Evolutionary conservation across 2,888 invertebrate species (phyloP), one percentile per base, ranked within the genome.

Genomic region (Watsonalla binaria): DNA sequence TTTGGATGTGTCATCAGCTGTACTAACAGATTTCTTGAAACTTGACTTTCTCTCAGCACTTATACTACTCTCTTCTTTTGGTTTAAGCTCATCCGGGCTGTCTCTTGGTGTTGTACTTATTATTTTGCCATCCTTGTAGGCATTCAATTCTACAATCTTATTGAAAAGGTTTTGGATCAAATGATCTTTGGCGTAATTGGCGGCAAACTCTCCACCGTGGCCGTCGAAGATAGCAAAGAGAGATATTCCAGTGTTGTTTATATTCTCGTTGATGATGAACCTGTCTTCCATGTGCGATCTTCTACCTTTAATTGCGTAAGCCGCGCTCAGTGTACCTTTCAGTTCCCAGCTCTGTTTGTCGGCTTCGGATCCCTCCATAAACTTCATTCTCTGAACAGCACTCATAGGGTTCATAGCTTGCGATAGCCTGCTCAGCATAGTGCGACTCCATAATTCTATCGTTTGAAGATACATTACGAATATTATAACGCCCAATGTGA

Each of bases 171-270:
- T 96, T 77, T 95, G 94, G 61, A 97, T 94, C 14, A 98, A 92
- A 67, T 96, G 95, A 68, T 97, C 97, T 78, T 96, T 95, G 52
- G 97, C 97, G 88, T 96, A 98, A 78, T 98, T 96, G 15, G 98
- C 97, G 52, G 98, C 98, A 90, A 96, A 96, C 90, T 98, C 97
- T 46, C 98, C 98, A 51, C 98, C 98, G 82, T 98, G 98, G 0
- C 98, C 98, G 87, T 98, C 98, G 81, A 98, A 98, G 64, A 98
- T 95, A 47, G 97, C 98, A 87, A 96, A 97, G 56, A 98, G 90
- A 15, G 97, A 95, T 53, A 97, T 94, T 24, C 95, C 96, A 15
- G 97, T 96, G 65, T 94, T 93, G 78, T 96, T 95, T 53, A 97
- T 94, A 76, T 97, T 95, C 82, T 96, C 95, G 64, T 96, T 95